Evolutionary conservation across 1,140 invertebrate genomes (phyloP).

Genomic region (Saccostrea echinata): DNA sequence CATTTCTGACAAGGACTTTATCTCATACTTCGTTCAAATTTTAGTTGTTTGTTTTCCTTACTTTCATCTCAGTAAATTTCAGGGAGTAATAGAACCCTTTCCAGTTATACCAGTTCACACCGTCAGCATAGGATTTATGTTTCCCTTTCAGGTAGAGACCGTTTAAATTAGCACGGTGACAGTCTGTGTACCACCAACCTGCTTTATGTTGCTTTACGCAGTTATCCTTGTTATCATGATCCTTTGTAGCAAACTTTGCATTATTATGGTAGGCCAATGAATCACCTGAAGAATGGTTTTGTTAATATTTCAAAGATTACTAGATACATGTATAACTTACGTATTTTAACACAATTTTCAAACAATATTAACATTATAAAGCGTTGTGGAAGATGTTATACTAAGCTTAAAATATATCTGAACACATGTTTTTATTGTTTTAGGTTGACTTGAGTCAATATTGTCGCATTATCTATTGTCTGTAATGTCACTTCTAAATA

Average conservation of each 20-base stretch:
- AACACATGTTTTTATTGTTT: too few species aligned
- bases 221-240: background rate
- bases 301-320: too few species aligned
- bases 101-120: background rate
- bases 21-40: too few species aligned
- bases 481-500: too few species aligned
- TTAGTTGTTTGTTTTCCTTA: background rate
- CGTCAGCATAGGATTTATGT: background rate
- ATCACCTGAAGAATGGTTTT: background rate
- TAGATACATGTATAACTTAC: too few species aligned
- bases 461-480: too few species aligned
- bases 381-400: too few species aligned
- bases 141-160: constrained; percentile 13
- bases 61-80: constrained; percentile 7
- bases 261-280: background rate
- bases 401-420: too few species aligned
- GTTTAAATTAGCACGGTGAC: background rate
- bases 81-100: constrained; percentile 11
- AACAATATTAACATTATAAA: too few species aligned
- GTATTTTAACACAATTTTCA: too few species aligned
- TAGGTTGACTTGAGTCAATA: too few species aligned
- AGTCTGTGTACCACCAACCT: constrained; percentile 19
- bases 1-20: too few species aligned
- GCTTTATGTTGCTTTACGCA: background rate
- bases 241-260: background rate